phyloP scores from a whole-genome alignment of 2,888 invertebrate genomes.

The Macrosoma leucophasiata region DNA sequence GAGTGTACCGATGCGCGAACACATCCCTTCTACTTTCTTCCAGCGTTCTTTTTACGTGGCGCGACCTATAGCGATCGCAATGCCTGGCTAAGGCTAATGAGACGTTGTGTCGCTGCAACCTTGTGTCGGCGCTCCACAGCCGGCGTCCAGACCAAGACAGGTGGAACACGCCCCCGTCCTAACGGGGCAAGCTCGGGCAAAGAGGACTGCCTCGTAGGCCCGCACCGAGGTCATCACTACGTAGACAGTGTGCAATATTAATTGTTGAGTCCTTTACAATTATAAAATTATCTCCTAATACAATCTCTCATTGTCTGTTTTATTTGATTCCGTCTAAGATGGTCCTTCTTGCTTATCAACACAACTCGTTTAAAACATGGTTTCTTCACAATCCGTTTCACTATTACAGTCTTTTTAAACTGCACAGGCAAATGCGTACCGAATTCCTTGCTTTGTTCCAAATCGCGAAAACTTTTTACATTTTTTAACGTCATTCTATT shows the following conservation, averaged over 20 bases:
- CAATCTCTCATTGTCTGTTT: slow-evolving; percentile 31
- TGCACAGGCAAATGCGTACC: slow-evolving; percentile 35
- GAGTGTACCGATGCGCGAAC: too few species aligned
- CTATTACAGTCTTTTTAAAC: neutral
- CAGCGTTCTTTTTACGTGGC: too few species aligned
- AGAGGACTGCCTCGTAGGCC: too few species aligned
- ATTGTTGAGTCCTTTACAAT: neutral
- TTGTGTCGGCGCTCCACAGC: too few species aligned
- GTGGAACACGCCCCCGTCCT: too few species aligned
- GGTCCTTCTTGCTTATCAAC: slow-evolving; percentile 37
- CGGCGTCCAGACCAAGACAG: too few species aligned
- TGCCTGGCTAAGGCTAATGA: too few species aligned
- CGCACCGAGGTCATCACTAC: too few species aligned
- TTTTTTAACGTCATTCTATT: slow-evolving; percentile 54
- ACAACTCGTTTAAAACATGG: slow-evolving; percentile 27
- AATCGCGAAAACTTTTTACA: slow-evolving; percentile 46
- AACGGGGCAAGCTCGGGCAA: too few species aligned
- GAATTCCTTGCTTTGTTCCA: slow-evolving; percentile 41
- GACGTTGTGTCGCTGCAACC: too few species aligned
- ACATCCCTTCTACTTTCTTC: too few species aligned
- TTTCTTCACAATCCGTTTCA: slow-evolving; percentile 9
- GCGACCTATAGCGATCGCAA: too few species aligned
- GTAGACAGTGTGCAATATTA: slow-evolving; percentile 1
- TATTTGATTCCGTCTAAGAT: slow-evolving; percentile 30
- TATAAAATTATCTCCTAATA: slow-evolving; percentile 1